Evolutionary conservation across 2,113 vertebrate species (phyloP).

Genomic region (Gymnocephalus cernua): DNA sequence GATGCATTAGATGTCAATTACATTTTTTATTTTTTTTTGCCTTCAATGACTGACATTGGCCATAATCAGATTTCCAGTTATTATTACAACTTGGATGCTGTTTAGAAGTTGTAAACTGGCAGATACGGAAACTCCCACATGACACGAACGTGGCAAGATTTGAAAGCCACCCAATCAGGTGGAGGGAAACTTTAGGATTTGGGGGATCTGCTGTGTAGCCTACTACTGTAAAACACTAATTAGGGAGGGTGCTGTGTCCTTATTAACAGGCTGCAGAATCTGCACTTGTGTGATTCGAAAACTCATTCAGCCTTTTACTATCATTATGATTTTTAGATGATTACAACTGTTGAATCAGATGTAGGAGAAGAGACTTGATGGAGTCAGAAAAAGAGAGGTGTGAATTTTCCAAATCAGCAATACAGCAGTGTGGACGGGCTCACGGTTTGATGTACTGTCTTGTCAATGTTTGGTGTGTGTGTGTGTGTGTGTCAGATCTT

Average conservation of each 20-base stretch:
- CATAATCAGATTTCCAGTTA: not conserved
- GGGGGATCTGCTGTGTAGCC: not conserved
- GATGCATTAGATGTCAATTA: not conserved
- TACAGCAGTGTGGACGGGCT: constrained; percentile 17
- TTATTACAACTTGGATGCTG: not conserved
- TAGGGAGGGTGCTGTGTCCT: not conserved
- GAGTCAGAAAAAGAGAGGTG: constrained; percentile 11
- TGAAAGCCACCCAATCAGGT: no score
- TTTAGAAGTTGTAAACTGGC: no score
- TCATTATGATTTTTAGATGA: not conserved
- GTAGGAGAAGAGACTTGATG: constrained; percentile 4
- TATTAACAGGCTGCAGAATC: not conserved
- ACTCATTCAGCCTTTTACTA: not conserved
- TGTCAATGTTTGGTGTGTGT: constrained; percentile 13
- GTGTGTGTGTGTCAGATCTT: not conserved
- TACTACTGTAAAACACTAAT: not conserved
- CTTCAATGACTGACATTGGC: not conserved
- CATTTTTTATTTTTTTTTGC: not conserved
- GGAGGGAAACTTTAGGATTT: not conserved
- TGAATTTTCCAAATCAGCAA: constrained; percentile 45
- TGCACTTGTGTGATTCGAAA: not conserved
- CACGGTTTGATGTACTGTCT: constrained; percentile 32
- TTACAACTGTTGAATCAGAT: not conserved
- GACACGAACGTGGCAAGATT: no score
- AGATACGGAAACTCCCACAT: no score